Evolutionary conservation across 1,140 invertebrate species (phyloP).

Genomic region (Drosophila azteca): DNA sequence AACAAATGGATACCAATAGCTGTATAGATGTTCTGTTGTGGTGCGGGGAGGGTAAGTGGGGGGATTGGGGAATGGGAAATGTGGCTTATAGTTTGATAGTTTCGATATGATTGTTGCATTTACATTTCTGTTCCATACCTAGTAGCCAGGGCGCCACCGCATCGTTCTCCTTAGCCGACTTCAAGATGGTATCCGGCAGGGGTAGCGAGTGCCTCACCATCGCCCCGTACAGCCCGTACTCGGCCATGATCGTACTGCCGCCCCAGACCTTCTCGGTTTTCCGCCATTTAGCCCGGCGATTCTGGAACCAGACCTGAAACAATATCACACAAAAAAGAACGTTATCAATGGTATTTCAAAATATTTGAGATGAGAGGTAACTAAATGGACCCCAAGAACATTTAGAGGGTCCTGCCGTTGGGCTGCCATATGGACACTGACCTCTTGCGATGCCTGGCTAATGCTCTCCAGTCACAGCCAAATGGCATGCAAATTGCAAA

Average conservation of each 20-base stretch:
- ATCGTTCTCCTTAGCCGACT: constrained; percentile 97
- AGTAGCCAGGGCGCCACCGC: constrained; percentile 99
- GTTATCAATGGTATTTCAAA: background rate
- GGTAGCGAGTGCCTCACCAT: constrained; percentile 99
- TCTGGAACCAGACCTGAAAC: constrained; percentile 87
- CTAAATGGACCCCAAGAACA: no score
- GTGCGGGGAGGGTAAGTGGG: background rate
- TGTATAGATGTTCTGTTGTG: background rate
- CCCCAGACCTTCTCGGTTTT: constrained; percentile 99
- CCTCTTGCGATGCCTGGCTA: constrained; percentile 24
- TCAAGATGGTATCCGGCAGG: constrained; percentile 98
- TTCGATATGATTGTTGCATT: constrained; percentile 83
- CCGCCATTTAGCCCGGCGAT: constrained; percentile 98
- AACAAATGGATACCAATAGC: no score
- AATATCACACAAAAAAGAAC: background rate
- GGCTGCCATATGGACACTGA: constrained; percentile 39
- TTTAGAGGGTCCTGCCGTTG: background rate
- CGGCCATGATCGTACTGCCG: constrained; percentile 99
- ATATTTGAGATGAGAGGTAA: no score
- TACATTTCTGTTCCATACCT: constrained; percentile 88
- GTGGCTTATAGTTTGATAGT: constrained; percentile 39
- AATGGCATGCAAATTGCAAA: constrained; percentile 76
- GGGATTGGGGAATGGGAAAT: background rate
- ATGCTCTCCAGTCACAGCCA: constrained; percentile 27
- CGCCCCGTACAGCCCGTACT: constrained; percentile 99